Evolutionary conservation across 2,797 vertebrate species (phyloP).

Genomic region (Typhlichthys subterraneus): DNA sequence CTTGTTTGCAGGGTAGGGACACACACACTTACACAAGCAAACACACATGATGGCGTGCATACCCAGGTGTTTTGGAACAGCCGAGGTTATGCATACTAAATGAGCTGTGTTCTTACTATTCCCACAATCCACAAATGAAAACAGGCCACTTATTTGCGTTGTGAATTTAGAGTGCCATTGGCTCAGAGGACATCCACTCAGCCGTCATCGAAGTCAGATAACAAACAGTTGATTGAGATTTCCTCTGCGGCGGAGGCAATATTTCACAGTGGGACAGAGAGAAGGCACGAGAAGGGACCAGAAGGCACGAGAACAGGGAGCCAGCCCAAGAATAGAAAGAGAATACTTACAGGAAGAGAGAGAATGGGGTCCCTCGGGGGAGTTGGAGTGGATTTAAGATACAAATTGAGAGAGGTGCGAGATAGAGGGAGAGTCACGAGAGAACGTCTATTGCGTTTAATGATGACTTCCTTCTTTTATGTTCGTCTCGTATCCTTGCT

Average conservation of each 20-base stretch:
- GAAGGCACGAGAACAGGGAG: slow-evolving; percentile 28
- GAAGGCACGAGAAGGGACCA: slow-evolving; percentile 10
- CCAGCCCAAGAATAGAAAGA: slow-evolving; percentile 58
- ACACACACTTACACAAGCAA: slow-evolving; percentile 21
- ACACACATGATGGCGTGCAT: background rate
- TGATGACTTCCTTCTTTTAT: slow-evolving; percentile 68
- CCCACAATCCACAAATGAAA: slow-evolving; percentile 39
- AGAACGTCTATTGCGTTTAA: slow-evolving; percentile 69
- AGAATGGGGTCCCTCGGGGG: slow-evolving; percentile 60
- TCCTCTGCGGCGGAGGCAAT: slow-evolving; percentile 34
- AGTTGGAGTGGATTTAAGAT: slow-evolving; percentile 70
- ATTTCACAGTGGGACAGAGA: slow-evolving; percentile 37
- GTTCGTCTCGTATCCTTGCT: slow-evolving; percentile 62
- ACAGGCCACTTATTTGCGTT: slow-evolving; percentile 44
- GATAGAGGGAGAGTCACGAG: slow-evolving; percentile 56
- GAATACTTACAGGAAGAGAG: slow-evolving; percentile 77
- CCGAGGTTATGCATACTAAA: slow-evolving; percentile 58
- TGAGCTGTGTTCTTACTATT: slow-evolving; percentile 22
- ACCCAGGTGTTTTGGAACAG: slow-evolving; percentile 20
- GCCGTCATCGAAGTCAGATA: slow-evolving; percentile 49
- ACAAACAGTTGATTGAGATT: slow-evolving; percentile 56
- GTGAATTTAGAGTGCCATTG: slow-evolving; percentile 15
- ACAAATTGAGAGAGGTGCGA: slow-evolving; percentile 69
- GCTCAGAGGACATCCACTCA: slow-evolving; percentile 35
- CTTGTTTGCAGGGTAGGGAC: slow-evolving; percentile 45